Evolutionary conservation across 2,113 vertebrate species (phyloP), one percentile per base, ranked within the genome.

Genomic region (Strigops habroptila): DNA sequence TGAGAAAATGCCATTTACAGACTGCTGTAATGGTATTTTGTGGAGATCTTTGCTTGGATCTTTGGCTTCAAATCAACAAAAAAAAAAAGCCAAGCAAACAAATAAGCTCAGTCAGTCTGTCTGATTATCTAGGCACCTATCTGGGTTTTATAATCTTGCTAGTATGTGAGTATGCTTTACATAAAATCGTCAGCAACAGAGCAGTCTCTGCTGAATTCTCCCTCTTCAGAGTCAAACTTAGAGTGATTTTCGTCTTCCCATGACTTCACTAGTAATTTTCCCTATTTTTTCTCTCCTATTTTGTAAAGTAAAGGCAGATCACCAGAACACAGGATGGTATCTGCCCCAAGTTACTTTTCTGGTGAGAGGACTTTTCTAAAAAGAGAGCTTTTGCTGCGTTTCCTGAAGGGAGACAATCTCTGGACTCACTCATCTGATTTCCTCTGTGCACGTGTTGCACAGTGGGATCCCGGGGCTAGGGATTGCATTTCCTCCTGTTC

Each of bases 51-150:
- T 93, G 53, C 59, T 91, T 88, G 88, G 75, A 96, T 96, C 96
- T 97, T 95, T 97, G 96, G 93, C 95, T 92, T 68, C 57, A 89
- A 91, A 79, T 91, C 95, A 96, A 82, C 81, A 76, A 57, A 82
- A 82, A 95, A 95, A 48, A 75, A 90, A 90, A 77, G 15, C 0
- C 16, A 92, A 57, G 83, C 55, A 93, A 92, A 86, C 65, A 95
- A 94, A 84, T 79, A 95, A 92, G 18, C 39, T 94, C 67, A 76
- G 81, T 67, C 90, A 88, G 95, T 86, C 91, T 95, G 92, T 63
- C 89, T 92, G 83, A 89, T 89, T 95, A 93, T 87, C 91, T 93
- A 69, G 86, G 44, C 81, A 96, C 33, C 74, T 96, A 91, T 95
- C 93, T 95, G 89, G 14, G 52, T 68, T 89, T 87, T 93, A 84